Conservation (phyloP, 2,113 vertebrate genomes). For the Etia nguti region DNA sequence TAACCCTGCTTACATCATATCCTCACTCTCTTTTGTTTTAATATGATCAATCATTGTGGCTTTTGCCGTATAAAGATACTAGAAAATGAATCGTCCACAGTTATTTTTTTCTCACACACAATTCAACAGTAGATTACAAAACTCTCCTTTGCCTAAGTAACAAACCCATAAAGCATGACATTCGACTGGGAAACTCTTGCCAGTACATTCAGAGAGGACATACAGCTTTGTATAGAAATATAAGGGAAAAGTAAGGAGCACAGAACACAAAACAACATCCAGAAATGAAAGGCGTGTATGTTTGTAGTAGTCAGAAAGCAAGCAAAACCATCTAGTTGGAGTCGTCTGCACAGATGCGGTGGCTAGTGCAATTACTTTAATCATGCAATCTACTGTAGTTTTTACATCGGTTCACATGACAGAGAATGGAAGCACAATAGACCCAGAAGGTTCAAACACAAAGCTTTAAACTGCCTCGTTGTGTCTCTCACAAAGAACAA, state of each 20-base stretch:
- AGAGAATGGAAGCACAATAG: conserved; percentile 67
- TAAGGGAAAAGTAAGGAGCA: conserved; percentile 20
- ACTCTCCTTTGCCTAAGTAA: background rate
- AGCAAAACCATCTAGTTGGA: conserved; percentile 55
- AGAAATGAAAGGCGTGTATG: conserved; percentile 45
- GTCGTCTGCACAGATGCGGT: conserved; percentile 59
- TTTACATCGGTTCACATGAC: conserved; percentile 67
- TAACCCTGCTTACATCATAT: background rate
- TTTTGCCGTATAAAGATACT: background rate
- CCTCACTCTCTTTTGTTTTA: background rate
- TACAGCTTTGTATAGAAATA: conserved; percentile 32
- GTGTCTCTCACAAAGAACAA: conserved; percentile 47
- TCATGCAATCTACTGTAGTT: conserved; percentile 60
- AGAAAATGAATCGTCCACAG: background rate
- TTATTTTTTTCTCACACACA: background rate
- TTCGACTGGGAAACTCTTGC: conserved; percentile 5
- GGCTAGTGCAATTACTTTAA: conserved; percentile 70
- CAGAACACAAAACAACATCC: conserved; percentile 56
- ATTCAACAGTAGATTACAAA: background rate
- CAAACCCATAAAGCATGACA: conserved; percentile 20
- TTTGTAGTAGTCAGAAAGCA: conserved; percentile 60
- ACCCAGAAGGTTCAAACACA: conserved; percentile 60
- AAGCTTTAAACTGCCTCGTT: conserved; percentile 40
- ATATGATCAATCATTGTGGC: background rate
- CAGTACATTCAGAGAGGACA: conserved; percentile 48